Conservation (phyloP, 2,797 vertebrate genomes). For the Ceryle rudis region DNA sequence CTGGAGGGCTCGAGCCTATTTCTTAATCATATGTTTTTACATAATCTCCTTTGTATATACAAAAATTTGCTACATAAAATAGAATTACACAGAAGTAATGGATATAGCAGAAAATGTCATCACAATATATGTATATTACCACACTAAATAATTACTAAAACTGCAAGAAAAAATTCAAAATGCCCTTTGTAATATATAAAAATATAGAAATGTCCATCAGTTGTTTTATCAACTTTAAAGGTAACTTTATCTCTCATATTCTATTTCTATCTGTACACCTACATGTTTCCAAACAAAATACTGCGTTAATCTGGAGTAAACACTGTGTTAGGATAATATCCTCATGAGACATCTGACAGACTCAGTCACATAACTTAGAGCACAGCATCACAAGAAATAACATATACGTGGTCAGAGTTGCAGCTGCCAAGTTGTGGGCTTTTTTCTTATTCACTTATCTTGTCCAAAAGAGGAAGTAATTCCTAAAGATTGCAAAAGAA, state of each 20-base stretch:
- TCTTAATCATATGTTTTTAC: neutral
- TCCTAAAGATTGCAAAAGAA: neutral
- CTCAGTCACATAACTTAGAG: neutral
- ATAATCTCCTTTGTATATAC: constrained; percentile 52
- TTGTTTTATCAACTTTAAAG: constrained; percentile 29
- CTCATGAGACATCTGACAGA: neutral
- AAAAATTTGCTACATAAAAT: constrained; percentile 64
- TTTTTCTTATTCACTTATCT: neutral
- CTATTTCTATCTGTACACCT: constrained; percentile 11
- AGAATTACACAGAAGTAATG: constrained; percentile 56
- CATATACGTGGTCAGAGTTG: constrained; percentile 27
- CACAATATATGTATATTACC: constrained; percentile 56
- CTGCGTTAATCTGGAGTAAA: constrained; percentile 68
- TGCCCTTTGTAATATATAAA: constrained; percentile 70
- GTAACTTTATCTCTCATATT: constrained; percentile 13
- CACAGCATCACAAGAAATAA: constrained; percentile 5
- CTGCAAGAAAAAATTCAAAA: constrained; percentile 47
- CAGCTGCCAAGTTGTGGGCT: neutral
- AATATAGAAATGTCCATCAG: constrained; percentile 55
- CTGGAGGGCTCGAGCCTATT: constrained; percentile 8
- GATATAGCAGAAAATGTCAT: constrained; percentile 27
- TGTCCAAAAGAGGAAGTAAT: constrained; percentile 37
- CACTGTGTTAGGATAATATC: neutral
- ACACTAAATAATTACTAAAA: constrained; percentile 59
- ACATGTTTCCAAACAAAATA: constrained; percentile 67